Conservation (phyloP, 2,888 invertebrate genomes). For the Volucella bombylans region DNA sequence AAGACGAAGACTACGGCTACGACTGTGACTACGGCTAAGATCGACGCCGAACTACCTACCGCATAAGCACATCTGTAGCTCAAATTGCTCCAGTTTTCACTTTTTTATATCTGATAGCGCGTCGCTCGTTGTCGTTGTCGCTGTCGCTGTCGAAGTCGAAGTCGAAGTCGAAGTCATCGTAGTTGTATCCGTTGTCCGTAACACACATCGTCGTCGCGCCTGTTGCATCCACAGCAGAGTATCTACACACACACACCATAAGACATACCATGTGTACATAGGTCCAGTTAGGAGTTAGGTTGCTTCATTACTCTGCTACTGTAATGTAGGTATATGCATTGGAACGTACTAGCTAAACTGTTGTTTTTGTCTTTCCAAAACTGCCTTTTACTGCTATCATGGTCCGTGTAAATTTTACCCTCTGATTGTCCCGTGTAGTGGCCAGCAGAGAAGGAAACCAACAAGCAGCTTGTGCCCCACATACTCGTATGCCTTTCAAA, state of each 20-base stretch:
- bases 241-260: conserved; percentile 16
- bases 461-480: conserved; percentile 18
- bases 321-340: too few relatives aligned
- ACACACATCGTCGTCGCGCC: conserved; percentile 49
- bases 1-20: conserved; percentile 30
- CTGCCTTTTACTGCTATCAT: conserved; percentile 65
- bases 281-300: conserved; percentile 51
- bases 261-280: conserved; percentile 63
- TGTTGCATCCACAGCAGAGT: conserved; percentile 53
- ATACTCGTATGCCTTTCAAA: conserved; percentile 30
- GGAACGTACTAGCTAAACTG: conserved; percentile 4
- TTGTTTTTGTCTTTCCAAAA: conserved; percentile 63
- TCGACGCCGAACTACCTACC: conserved; percentile 65
- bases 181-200: conserved; percentile 33
- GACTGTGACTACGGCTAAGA: not conserved
- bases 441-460: conserved; percentile 33
- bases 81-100: conserved; percentile 74
- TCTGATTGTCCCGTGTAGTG: conserved; percentile 58
- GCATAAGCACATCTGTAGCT: conserved; percentile 73
- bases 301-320: conserved; percentile 19
- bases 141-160: conserved; percentile 37
- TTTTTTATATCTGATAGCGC: conserved; percentile 72
- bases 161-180: conserved; percentile 2
- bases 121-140: conserved; percentile 25
- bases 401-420: conserved; percentile 67